These are phyloP conservation scores for Ophonus ardosiacus DNA, from an alignment of 2,888 invertebrate species.

Conservation along the genomic window DNA sequence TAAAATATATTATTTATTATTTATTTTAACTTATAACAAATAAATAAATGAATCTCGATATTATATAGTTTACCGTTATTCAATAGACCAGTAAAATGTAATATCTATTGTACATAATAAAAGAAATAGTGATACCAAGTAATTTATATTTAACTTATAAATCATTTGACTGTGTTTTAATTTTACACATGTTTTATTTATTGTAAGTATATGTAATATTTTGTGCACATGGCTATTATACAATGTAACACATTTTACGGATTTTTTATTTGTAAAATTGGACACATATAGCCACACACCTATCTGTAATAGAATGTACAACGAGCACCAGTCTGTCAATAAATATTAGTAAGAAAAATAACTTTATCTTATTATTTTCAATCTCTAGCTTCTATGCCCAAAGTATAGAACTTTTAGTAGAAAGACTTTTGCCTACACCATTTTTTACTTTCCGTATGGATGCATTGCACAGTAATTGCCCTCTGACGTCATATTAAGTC, in stretches of 20 bases:
- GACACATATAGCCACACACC: conserved; percentile 42
- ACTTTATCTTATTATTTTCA: neutral
- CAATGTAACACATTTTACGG: conserved; percentile 29
- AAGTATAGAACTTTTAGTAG: too few species aligned
- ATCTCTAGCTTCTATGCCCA: neutral
- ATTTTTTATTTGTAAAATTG: conserved; percentile 45
- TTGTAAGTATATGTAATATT: conserved; percentile 34
- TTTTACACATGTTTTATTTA: conserved; percentile 21
- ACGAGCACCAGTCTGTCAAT: conserved; percentile 61
- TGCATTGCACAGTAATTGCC: too few species aligned
- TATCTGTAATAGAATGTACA: conserved; percentile 61
- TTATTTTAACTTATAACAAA: conserved; percentile 33
- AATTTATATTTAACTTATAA: conserved; percentile 38
- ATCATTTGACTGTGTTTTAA: conserved; percentile 18
- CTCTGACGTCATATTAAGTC: too few species aligned
- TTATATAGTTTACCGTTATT: conserved; percentile 30
- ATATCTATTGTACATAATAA: conserved; percentile 50
- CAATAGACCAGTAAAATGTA: conserved; percentile 39
- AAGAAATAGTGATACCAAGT: conserved; percentile 19
- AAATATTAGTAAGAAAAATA: conserved; percentile 43
- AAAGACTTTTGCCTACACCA: too few species aligned
- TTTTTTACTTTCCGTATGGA: too few species aligned
- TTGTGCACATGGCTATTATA: conserved; percentile 41
- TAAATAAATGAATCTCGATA: conserved; percentile 20
- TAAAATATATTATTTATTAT: conserved; percentile 20